Evolutionary conservation across 2,797 vertebrate species (phyloP).

Genomic region (Melanotaenia nigrans): DNA sequence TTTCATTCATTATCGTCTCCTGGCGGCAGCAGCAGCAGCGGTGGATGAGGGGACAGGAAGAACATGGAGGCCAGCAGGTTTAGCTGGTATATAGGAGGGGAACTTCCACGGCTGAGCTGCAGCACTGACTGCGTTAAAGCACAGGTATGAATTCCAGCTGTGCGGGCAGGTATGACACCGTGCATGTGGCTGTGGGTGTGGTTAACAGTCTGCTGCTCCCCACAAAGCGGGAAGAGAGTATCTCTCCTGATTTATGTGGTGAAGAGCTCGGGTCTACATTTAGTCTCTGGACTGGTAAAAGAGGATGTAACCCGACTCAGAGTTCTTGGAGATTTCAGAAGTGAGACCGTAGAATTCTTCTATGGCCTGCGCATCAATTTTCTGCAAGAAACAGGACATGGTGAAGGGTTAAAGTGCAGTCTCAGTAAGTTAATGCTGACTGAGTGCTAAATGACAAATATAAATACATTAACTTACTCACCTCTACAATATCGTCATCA

Average conservation of each 20-base stretch:
- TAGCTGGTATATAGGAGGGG: constrained; percentile 28
- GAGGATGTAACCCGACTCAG: constrained; percentile 99
- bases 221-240: constrained; percentile 27
- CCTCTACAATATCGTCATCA: constrained; percentile 98
- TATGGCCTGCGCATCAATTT: constrained; percentile 99
- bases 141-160: constrained; percentile 73
- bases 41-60: constrained; percentile 21
- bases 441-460: neutral
- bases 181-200: constrained; percentile 55
- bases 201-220: constrained; percentile 49
- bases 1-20: constrained; percentile 75
- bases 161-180: constrained; percentile 63
- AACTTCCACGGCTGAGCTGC: constrained; percentile 62
- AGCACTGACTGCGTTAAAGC: constrained; percentile 66
- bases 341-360: constrained; percentile 99
- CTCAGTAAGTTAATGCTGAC: neutral
- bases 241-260: constrained; percentile 41
- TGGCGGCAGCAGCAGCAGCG: constrained; percentile 41
- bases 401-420: constrained; percentile 3
- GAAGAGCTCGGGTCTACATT: constrained; percentile 55
- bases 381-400: constrained; percentile 78
- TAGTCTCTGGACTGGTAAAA: constrained; percentile 98
- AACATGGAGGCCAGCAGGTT: constrained; percentile 37
- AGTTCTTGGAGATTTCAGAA: constrained; percentile 99
- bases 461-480: constrained; percentile 17